phyloP scores from a whole-genome alignment of 2,797 vertebrate genomes.

The Pristis pectinata region DNA sequence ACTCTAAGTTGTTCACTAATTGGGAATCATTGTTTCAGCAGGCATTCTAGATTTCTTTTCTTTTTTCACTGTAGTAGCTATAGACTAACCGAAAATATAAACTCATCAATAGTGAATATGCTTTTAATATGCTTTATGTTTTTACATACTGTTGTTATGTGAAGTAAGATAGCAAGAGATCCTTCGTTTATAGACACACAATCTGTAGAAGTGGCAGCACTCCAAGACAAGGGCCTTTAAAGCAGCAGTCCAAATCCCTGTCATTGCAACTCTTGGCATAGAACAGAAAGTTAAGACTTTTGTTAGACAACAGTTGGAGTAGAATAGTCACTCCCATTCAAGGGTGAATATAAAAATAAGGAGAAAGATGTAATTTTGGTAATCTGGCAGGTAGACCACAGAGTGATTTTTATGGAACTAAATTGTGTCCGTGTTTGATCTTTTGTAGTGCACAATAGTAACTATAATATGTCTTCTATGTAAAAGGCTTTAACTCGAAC shows the following conservation, averaged over 20 bases:
- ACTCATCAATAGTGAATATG: not conserved
- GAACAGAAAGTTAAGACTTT: too few species aligned
- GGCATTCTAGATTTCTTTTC: not conserved
- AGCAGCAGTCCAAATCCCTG: too few species aligned
- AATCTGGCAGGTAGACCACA: too few species aligned
- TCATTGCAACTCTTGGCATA: too few species aligned
- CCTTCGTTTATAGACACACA: not conserved
- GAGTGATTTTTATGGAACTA: not conserved
- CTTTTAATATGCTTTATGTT: too few species aligned
- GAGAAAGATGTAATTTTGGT: not conserved
- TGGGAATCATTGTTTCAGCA: not conserved
- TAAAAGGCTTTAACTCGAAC: not conserved
- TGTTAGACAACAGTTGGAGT: too few species aligned
- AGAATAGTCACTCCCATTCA: too few species aligned
- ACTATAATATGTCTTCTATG: not conserved
- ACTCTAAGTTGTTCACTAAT: not conserved
- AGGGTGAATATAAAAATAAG: too few species aligned
- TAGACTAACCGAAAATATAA: not conserved
- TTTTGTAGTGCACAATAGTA: not conserved
- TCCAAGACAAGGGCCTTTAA: too few species aligned
- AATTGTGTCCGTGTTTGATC: not conserved
- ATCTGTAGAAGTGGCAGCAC: not conserved
- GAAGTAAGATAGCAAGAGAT: not conserved
- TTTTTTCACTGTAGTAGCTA: not conserved
- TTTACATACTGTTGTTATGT: not conserved